Conservation (phyloP, 2,888 invertebrate species). For the Antheraea yamamai region DNA sequence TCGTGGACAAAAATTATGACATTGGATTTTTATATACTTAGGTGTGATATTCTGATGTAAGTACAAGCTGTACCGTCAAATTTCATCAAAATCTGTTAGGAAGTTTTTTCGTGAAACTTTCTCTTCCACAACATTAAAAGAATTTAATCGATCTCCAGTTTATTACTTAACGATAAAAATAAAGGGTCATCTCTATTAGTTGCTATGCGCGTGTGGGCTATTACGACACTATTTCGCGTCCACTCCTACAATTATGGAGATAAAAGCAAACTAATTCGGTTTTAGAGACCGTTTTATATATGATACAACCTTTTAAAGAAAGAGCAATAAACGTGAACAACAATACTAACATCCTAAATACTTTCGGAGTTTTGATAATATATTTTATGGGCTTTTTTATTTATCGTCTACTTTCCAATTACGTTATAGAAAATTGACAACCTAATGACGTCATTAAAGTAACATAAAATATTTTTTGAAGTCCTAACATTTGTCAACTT, state of each 20-base stretch:
- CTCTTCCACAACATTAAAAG: too few relatives aligned
- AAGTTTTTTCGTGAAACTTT: too few relatives aligned
- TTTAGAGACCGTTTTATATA: constrained; percentile 5
- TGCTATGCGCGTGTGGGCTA: constrained; percentile 8
- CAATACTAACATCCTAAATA: not conserved
- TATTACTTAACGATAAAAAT: not conserved
- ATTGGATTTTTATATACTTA: too few relatives aligned
- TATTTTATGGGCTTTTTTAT: not conserved
- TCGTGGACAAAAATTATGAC: too few relatives aligned
- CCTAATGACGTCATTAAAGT: too few relatives aligned
- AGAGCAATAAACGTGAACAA: not conserved
- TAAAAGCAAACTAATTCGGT: constrained; percentile 12
- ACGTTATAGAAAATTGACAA: too few relatives aligned
- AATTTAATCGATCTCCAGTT: not conserved
- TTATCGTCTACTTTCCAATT: not conserved
- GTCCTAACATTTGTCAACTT: too few relatives aligned
- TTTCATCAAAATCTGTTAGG: too few relatives aligned
- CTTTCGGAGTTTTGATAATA: not conserved
- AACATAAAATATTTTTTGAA: too few relatives aligned
- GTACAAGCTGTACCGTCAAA: too few relatives aligned
- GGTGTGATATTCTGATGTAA: too few relatives aligned
- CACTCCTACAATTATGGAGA: constrained; percentile 8
- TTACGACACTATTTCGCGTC: constrained; percentile 8
- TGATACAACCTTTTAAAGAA: constrained; percentile 3
- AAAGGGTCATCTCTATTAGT: not conserved